These are phyloP conservation scores for Caenorhabditis wallacei DNA, from an alignment of 2,888 invertebrate species.

Conservation along the genomic window DNA sequence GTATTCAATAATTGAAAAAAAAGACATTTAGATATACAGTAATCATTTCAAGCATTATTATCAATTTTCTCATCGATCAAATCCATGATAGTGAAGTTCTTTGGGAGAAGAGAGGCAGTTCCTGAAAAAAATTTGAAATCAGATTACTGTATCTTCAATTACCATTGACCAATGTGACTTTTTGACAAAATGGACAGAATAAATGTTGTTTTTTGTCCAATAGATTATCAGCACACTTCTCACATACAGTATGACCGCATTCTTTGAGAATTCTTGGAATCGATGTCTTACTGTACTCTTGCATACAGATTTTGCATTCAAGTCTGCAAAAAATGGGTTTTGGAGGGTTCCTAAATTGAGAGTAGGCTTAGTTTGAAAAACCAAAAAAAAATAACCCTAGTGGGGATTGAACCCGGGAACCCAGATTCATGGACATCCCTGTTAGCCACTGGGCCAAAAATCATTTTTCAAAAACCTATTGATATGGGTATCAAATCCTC, in stretches of 20 bases:
- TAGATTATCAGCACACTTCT: not conserved
- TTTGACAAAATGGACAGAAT: conserved; percentile 9
- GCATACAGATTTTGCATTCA: not conserved
- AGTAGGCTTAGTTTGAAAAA: no score
- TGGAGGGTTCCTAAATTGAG: not conserved
- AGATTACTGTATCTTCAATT: not conserved
- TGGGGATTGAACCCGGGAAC: no score
- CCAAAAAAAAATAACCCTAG: no score
- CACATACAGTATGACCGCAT: conserved; percentile 13
- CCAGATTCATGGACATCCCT: no score
- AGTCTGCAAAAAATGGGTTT: not conserved
- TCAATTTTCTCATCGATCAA: not conserved
- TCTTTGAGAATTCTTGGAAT: conserved; percentile 17
- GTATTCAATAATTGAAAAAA: no score
- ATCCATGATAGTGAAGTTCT: not conserved
- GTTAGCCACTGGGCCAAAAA: no score
- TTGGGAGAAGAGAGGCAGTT: not conserved
- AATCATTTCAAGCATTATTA: not conserved
- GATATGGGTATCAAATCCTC: no score
- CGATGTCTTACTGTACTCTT: not conserved
- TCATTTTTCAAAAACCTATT: no score
- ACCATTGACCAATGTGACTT: conserved; percentile 11
- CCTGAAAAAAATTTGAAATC: not conserved
- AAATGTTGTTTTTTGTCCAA: not conserved
- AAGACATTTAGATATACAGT: no score